Evolutionary conservation across 2,888 invertebrate genomes (phyloP), one percentile per base, ranked within the genome.

Genomic region (Rhorus exstirpatorius): DNA sequence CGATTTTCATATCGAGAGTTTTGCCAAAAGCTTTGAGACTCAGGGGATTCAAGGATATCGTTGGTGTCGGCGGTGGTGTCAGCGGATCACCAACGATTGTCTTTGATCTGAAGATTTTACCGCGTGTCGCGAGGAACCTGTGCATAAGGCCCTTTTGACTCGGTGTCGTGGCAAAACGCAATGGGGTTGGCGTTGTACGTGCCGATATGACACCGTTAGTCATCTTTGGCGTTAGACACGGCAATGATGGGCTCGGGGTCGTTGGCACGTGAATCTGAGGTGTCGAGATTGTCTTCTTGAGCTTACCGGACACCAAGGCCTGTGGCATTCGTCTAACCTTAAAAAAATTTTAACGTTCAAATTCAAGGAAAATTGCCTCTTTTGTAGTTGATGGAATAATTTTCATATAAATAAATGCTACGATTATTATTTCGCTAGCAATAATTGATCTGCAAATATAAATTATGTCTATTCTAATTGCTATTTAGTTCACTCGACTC

Each of bases 71-170:
- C n/a, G 87, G 83, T 44, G 86, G 88, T 24, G 81, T 88, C 79
- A 86, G 51, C n/a, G 77, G 81, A 83, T 71, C 82, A 63, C 87
- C 87, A 4, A 82, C 85, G 17, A 35, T 53, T 10, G 51, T 85
- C 75, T 89, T 89, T 8, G 85, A 87, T 21, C 85, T 86, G 93
- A 90, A 71, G 90, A 96, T 89, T 93, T 96, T 97, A 26, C 97
- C 97, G 74, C 96, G 95, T 31, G 96, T 96, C 79, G 97, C 97
- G 83, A 97, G 95, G 91, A 91, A 91, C 89, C 97, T 95, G 89
- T 97, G 96, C 97, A 97, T 97, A 26, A 97, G 94, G 12, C 97
- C 97, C 90, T 95, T 97, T 81, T 96, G 96, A 14, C 95, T 94
- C 1, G 94, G 94, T 83, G 94, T 95, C 7, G 95, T 95, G 3